phyloP scores from a whole-genome alignment of 2,113 vertebrate genomes.

The Pseudonaja textilis region DNA sequence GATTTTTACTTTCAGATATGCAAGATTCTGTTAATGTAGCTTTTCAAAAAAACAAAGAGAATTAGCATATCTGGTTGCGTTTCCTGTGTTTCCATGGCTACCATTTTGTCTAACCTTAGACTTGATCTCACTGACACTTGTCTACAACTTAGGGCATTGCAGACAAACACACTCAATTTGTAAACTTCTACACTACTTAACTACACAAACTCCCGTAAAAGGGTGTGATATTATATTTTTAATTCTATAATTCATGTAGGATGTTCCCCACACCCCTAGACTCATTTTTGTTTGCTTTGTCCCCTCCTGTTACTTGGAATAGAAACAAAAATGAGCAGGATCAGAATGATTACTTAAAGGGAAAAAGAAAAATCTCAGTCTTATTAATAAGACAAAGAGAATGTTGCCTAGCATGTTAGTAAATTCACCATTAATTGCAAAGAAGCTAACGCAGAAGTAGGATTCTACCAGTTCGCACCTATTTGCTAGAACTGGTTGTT shows the following conservation, averaged over 20 bases:
- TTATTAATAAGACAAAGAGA: neutral
- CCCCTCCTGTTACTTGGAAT: neutral
- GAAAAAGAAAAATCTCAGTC: neutral
- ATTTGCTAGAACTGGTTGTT: no score
- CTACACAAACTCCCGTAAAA: neutral
- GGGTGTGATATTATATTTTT: neutral
- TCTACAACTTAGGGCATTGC: neutral
- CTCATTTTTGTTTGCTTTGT: neutral
- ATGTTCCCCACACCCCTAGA: neutral
- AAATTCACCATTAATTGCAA: neutral
- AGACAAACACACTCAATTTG: neutral
- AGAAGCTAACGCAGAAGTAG: neutral
- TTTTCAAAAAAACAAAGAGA: neutral
- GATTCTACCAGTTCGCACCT: no score
- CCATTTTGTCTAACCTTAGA: neutral
- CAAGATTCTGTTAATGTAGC: neutral
- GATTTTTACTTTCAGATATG: neutral
- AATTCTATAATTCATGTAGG: neutral
- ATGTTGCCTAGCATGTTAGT: neutral
- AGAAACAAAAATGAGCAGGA: neutral
- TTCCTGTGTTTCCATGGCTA: neutral
- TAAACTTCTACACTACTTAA: neutral
- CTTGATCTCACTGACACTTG: neutral
- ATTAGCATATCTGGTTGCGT: neutral
- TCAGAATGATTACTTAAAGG: neutral